Evolutionary conservation across 2,797 vertebrate genomes (phyloP), one percentile per base, ranked within the genome.

Genomic region (Lagocephalus sceleratus): DNA sequence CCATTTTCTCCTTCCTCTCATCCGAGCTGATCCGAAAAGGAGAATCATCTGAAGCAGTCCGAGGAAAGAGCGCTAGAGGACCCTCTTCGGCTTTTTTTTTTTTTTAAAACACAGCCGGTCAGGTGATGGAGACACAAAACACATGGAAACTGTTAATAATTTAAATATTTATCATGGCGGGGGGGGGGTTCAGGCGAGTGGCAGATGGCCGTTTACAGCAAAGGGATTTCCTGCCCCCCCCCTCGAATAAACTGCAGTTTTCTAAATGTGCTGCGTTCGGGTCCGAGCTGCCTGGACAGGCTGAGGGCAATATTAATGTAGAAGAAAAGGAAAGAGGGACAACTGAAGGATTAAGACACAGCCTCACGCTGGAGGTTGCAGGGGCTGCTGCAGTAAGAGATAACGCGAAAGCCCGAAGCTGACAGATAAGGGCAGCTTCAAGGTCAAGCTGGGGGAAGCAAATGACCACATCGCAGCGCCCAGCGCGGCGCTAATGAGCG

Each of bases 391-490:
- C 54, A 2, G 59, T 11, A 47, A 20, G 40, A 74, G 77, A 85
- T 81, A 83, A 75, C 29, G 38, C 38, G 0, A n/a, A 51, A 54
- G 51, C 54, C 59, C 23, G 1, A n/a, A 23, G 70, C 70, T 73
- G 75, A 79, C 60, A 61, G 72, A 82, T 76, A 75, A 73, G 67
- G 68, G 60, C 50, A 54, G 77, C 70, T 70, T 60, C 73, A 78
- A 84, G 81, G 82, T 85, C 76, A 61, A 66, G 44, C 58, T 11
- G 25, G 57, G 73, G 75, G 61, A 59, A 38, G 56, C 57, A 39
- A 39, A 73, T 54, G 70, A 67, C 63, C 59, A 64, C 52, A 70
- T 59, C 55, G 39, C 62, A 72, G 66, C 69, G 74, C 46, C 42
- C 43, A 44, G 56, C 19, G 3, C 8, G 17, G 43, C 15, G 15